Conservation (phyloP, 2,113 vertebrate genomes). For the Tiliqua scincoides region DNA sequence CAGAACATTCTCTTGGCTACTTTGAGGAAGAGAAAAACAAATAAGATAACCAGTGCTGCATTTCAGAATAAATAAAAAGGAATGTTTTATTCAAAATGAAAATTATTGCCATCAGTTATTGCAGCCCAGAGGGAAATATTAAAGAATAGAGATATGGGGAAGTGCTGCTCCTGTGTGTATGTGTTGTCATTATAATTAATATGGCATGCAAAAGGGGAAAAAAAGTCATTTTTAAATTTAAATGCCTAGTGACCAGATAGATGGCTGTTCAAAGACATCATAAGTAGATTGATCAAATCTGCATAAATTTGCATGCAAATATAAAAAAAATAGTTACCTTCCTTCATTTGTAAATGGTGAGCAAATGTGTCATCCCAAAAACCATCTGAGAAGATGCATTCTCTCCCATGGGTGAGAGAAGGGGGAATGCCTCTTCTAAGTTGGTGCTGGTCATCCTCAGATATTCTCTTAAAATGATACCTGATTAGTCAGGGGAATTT, state of each 20-base stretch:
- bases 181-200: background rate
- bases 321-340: background rate
- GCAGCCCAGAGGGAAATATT: background rate
- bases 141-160: too few relatives aligned
- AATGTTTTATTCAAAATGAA: too few relatives aligned
- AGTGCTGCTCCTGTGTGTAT: too few relatives aligned
- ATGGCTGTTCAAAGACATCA: background rate
- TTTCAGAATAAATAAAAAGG: background rate
- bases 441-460: too few relatives aligned
- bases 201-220: background rate
- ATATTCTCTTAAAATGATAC: too few relatives aligned
- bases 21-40: conserved; percentile 30
- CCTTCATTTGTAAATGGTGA: background rate
- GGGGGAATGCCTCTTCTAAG: background rate
- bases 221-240: background rate
- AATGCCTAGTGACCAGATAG: background rate
- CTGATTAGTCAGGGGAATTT: too few relatives aligned
- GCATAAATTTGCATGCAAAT: background rate
- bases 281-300: background rate
- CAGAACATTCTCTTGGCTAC: conserved; percentile 29
- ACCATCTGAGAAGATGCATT: too few relatives aligned
- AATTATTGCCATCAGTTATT: too few relatives aligned
- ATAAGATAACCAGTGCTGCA: background rate
- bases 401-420: too few relatives aligned
- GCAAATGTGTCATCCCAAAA: background rate